phyloP scores from a whole-genome alignment of 2,888 invertebrate species.

The Drosophila demipolita region DNA sequence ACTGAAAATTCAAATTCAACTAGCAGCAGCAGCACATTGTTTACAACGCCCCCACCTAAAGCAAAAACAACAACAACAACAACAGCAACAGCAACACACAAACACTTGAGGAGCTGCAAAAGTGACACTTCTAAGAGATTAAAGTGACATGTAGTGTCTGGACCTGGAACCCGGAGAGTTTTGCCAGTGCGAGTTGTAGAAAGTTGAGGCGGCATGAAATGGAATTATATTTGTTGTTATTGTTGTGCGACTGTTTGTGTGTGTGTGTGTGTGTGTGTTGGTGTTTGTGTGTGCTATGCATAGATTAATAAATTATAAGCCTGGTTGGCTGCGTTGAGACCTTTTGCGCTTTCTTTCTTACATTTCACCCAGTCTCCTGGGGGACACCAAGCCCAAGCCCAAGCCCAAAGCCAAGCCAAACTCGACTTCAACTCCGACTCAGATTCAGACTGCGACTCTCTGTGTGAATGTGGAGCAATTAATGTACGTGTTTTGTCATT shows the following conservation, averaged over 20 bases:
- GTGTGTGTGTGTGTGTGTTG: conserved; percentile 19
- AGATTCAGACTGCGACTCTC: conserved; percentile 16
- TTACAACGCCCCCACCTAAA: conserved; percentile 70
- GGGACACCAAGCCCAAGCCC: conserved; percentile 47
- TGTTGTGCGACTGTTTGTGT: conserved; percentile 32
- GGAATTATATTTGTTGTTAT: conserved; percentile 60
- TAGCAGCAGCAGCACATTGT: conserved; percentile 69
- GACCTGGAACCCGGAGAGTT: conserved; percentile 35
- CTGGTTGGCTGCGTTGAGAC: conserved; percentile 57
- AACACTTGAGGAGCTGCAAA: conserved; percentile 79
- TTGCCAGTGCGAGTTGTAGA: conserved; percentile 47
- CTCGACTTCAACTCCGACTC: conserved; percentile 7
- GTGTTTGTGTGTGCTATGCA: conserved; percentile 56
- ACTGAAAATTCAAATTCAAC: conserved; percentile 79
- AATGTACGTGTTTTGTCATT: conserved; percentile 77
- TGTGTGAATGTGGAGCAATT: conserved; percentile 74
- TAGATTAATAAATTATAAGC: conserved; percentile 81
- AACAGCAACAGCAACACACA: conserved; percentile 49
- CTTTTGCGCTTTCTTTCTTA: conserved; percentile 69
- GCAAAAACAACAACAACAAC: conserved; percentile 36
- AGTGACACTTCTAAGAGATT: conserved; percentile 77
- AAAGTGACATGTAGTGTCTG: conserved; percentile 77
- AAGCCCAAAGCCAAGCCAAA: not conserved
- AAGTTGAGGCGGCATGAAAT: conserved; percentile 66
- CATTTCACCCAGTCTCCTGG: conserved; percentile 64